Base-by-base conservation (phyloP, 1,140 invertebrate species). In the Cydia pomonella region DNA sequence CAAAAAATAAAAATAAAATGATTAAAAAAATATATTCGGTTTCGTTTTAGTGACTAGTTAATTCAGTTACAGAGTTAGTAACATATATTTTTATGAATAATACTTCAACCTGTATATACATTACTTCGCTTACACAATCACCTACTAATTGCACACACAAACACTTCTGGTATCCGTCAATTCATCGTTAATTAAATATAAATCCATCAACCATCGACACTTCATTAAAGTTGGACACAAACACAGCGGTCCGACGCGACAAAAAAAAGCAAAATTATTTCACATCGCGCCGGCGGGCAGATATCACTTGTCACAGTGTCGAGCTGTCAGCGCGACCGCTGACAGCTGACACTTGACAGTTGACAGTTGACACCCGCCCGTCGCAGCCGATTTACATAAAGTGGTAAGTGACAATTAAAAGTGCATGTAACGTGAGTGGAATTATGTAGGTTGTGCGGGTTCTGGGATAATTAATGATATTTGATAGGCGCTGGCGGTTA, bases 321-420 rank as follows among this genome's bases (percentile, higher is more conserved):
- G 77, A 78, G 74, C 69, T 84, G 85, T 84, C 87, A 82, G 44
- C 29, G 47, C 47, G 74, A 78, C 38, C 74, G 73, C 71, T 79
- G 86, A 69, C 64, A 50, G 44, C 21, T 33, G 75, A 79, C 64
- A 75, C 41, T 72, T 80, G 86, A 87, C 86, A 84, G n/a, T 21
- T 21, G 75, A 78, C 64, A 75, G 73, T 72, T 80, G 86, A 87
- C 86, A 84, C 80, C 76, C 74, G 75, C 73, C 77, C 72, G 80
- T 80, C 82, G 76, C 78, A 79, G 75, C 84, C 83, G 83, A 87
- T 88, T 86, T 87, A 87, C 87, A 89, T 88, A 87, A 88, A 82
- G 79, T 82, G 80, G 77, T 80, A 85, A 86, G 79, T 85, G 87
- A 87, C 83, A 88, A 86, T 87, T 86, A 86, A 87, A 84, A 87